Conservation (phyloP, 2,113 vertebrate species). For the Callipepla californica region DNA sequence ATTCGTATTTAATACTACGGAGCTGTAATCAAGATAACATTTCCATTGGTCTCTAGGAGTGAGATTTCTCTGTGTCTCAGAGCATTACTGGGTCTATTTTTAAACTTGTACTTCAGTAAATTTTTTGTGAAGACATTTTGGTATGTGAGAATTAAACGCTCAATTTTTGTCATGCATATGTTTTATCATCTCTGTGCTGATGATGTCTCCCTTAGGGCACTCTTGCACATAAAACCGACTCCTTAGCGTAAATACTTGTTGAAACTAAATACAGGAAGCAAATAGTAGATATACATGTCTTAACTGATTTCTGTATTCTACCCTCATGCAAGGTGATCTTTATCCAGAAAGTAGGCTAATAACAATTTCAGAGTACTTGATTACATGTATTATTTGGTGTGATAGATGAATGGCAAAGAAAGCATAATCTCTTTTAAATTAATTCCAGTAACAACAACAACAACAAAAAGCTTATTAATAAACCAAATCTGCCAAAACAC, state of each 20-base stretch:
- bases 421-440: background rate
- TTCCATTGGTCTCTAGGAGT: background rate
- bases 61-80: background rate
- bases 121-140: background rate
- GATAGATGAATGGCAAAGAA: conserved; percentile 7
- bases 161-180: background rate
- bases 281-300: background rate
- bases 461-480: background rate
- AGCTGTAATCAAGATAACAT: background rate
- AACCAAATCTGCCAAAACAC: background rate
- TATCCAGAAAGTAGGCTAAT: background rate
- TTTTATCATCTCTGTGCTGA: background rate
- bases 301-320: background rate
- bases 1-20: background rate
- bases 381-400: background rate
- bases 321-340: background rate
- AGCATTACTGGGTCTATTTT: background rate
- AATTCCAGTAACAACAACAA: background rate
- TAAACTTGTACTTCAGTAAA: background rate
- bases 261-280: background rate
- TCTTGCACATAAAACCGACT: background rate
- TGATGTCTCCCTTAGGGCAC: background rate
- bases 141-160: background rate
- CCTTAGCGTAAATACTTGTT: background rate
- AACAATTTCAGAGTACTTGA: background rate